phyloP scores from a whole-genome alignment of 2,888 invertebrate species.

The Trachelus troglodyta region DNA sequence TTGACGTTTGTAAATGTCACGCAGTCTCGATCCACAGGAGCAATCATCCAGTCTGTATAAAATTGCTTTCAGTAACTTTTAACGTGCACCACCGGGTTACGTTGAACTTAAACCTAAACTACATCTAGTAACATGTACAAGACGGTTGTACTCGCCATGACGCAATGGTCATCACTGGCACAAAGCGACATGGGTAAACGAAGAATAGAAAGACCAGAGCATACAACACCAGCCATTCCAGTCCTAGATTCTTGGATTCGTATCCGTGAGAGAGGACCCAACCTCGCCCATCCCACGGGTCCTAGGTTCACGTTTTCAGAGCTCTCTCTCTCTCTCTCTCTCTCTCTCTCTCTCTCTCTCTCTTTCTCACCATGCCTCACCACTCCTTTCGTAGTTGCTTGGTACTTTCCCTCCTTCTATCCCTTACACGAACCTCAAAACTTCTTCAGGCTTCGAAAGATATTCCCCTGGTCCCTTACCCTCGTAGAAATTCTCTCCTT shows the following conservation, averaged over 20 bases:
- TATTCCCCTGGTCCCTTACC: conserved; percentile 13
- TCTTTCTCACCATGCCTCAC: conserved; percentile 5
- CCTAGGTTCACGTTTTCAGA: conserved; percentile 17
- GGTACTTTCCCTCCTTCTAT: conserved; percentile 14
- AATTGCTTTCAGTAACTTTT: not conserved
- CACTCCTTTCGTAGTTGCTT: conserved; percentile 16
- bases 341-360: conserved; percentile 5
- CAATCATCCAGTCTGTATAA: not conserved
- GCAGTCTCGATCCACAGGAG: not conserved
- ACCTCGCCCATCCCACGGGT: conserved; percentile 45
- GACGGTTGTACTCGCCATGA: not conserved
- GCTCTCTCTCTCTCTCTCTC: conserved; percentile 3
- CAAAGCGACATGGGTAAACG: not conserved
- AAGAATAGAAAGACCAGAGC: not conserved
- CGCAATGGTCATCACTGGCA: not conserved
- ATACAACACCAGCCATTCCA: conserved; percentile 22
- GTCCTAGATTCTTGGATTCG: conserved; percentile 55
- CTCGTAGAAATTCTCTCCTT: conserved; percentile 8
- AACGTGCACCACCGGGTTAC: not conserved
- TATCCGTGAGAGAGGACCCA: conserved; percentile 45
- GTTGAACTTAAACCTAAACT: not conserved
- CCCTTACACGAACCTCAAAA: conserved; percentile 12
- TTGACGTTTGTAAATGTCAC: not conserved
- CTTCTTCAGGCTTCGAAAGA: too few species aligned
- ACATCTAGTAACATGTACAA: not conserved